Evolutionary conservation across 2,113 vertebrate genomes (phyloP).

Genomic region (Spheniscus mendiculus): DNA sequence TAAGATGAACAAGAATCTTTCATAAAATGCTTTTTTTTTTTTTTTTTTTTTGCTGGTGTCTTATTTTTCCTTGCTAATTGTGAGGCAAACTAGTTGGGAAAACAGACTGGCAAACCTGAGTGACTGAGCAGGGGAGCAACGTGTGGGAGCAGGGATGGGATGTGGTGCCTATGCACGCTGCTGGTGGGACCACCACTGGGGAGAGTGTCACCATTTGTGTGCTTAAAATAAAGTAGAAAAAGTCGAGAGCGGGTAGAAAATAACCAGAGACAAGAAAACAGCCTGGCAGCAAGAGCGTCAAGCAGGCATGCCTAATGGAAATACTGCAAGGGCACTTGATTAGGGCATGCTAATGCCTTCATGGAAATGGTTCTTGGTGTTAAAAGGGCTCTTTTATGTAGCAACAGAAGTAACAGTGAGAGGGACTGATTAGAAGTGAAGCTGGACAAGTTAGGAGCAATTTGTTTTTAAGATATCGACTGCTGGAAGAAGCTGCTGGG

Average conservation of each 20-base stretch:
- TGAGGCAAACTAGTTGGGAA: not conserved
- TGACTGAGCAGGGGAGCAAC: not conserved
- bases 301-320: not conserved
- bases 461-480: not conserved
- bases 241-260: not conserved
- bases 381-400: not conserved
- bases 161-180: not conserved
- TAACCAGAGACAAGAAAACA: not conserved
- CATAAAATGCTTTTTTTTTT: fast-evolving
- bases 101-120: not conserved
- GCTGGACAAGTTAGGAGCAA: not conserved
- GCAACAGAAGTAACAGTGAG: not conserved
- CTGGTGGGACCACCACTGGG: not conserved
- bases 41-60: not conserved
- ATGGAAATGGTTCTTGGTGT: not conserved
- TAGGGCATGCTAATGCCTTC: not conserved
- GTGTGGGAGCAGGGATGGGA: not conserved
- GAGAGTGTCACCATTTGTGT: not conserved
- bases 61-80: not conserved
- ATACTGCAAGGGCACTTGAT: not conserved
- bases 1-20: not conserved
- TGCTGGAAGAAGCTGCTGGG: not conserved
- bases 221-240: not conserved
- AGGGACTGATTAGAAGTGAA: not conserved
- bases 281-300: not conserved